Evolutionary conservation across 2,888 invertebrate species (phyloP).

Genomic region (Rhagophthalmus giganteus): DNA sequence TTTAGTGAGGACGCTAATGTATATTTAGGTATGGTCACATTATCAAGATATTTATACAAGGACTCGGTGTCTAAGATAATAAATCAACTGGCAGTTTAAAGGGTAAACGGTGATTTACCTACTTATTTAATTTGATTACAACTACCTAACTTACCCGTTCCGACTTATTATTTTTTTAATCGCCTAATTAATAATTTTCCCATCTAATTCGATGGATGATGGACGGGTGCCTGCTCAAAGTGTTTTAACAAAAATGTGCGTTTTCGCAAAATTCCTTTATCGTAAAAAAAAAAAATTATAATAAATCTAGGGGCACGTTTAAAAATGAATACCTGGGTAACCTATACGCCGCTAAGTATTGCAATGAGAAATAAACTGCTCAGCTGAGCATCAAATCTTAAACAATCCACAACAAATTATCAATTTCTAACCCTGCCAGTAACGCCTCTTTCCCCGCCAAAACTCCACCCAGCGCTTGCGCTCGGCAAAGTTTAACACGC

Average conservation of each 20-base stretch:
- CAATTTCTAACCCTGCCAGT: slow-evolving; percentile 51
- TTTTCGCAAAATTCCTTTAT: too few species aligned
- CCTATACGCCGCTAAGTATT: slow-evolving; percentile 7
- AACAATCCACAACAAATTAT: slow-evolving; percentile 58
- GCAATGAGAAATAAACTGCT: slow-evolving; percentile 32
- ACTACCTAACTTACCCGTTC: slow-evolving; percentile 5
- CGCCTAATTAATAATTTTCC: too few species aligned
- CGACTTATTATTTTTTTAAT: slow-evolving; percentile 6
- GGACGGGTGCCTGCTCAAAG: too few species aligned
- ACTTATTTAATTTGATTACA: background rate
- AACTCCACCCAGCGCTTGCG: slow-evolving; percentile 55
- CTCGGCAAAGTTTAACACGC: slow-evolving; percentile 43
- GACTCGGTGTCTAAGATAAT: slow-evolving; percentile 35
- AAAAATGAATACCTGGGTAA: too few species aligned
- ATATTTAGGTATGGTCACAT: slow-evolving; percentile 25
- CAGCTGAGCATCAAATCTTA: slow-evolving; percentile 54
- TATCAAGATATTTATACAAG: slow-evolving; percentile 36
- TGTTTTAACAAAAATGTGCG: too few species aligned
- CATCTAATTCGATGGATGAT: too few species aligned
- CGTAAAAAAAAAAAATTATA: too few species aligned
- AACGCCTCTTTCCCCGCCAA: slow-evolving; percentile 50
- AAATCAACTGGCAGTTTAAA: slow-evolving; percentile 36
- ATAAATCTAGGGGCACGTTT: too few species aligned
- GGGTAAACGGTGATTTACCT: too few species aligned
- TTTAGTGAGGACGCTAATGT: slow-evolving; percentile 30